Conservation (phyloP, 1,140 invertebrate species). For the Fragariocoptes setiger region DNA sequence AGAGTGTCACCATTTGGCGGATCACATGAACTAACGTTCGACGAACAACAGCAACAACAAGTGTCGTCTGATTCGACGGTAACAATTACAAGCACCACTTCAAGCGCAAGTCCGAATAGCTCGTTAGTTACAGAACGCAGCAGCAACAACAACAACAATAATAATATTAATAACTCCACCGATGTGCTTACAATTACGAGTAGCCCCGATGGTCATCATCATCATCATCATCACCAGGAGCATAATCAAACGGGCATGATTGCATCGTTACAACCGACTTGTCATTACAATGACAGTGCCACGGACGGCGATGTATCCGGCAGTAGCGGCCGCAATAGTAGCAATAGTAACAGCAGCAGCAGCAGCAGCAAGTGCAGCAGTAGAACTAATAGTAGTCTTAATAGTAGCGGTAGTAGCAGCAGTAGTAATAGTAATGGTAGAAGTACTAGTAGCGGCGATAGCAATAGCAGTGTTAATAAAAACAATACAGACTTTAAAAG, state of each 20-base stretch:
- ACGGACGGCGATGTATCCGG: neutral
- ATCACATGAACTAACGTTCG: too few relatives aligned
- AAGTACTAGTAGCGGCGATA: too few relatives aligned
- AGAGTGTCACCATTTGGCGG: too few relatives aligned
- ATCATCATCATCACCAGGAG: neutral
- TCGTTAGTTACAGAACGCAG: too few relatives aligned
- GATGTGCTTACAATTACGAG: neutral
- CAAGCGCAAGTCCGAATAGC: too few relatives aligned
- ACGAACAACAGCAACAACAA: too few relatives aligned
- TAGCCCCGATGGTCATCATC: neutral
- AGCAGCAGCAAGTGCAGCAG: neutral
- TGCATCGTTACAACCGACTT: neutral
- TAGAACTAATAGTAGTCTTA: neutral
- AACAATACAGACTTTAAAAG: too few relatives aligned
- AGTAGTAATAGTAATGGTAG: too few relatives aligned
- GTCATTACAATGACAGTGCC: neutral
- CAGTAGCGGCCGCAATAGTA: neutral
- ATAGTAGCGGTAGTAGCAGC: too few relatives aligned
- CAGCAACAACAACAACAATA: neutral
- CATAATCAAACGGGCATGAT: neutral
- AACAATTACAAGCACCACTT: too few relatives aligned
- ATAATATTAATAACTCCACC: neutral
- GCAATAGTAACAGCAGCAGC: neutral
- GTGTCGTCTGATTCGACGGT: too few relatives aligned
- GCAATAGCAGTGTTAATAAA: too few relatives aligned